Evolutionary conservation across 2,113 vertebrate species (phyloP).

Genomic region (Ancistrus triradiatus): DNA sequence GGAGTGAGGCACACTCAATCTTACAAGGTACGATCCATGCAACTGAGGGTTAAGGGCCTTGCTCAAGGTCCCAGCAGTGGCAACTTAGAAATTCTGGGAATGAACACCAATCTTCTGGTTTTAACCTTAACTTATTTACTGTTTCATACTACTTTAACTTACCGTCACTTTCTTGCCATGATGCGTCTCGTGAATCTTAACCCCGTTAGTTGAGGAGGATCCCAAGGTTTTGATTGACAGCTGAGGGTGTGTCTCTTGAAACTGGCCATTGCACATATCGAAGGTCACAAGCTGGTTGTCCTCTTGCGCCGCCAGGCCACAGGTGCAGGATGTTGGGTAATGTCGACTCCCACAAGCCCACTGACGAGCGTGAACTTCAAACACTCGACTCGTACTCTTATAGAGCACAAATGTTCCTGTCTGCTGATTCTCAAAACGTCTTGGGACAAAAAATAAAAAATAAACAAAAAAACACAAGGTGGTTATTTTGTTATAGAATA

Average conservation of each 20-base stretch:
- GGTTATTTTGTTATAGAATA: too few relatives aligned
- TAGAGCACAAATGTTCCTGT: conserved; percentile 73
- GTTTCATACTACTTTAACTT: conserved; percentile 16
- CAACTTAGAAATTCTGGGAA: too few relatives aligned
- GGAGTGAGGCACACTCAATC: too few relatives aligned
- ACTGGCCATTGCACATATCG: conserved; percentile 71
- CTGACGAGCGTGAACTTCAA: conserved; percentile 73
- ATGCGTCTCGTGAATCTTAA: conserved; percentile 70
- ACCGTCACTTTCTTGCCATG: conserved; percentile 79
- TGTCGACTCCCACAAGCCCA: conserved; percentile 69
- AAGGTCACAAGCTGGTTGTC: conserved; percentile 62
- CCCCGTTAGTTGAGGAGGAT: conserved; percentile 19
- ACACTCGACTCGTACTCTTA: conserved; percentile 52
- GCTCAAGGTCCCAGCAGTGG: too few relatives aligned
- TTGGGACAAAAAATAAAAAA: conserved; percentile 28
- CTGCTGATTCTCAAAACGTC: conserved; percentile 69
- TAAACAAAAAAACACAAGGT: too few relatives aligned
- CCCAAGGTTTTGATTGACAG: conserved; percentile 56
- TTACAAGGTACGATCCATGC: too few relatives aligned
- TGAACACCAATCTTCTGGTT: too few relatives aligned
- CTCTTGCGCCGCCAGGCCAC: conserved; percentile 60
- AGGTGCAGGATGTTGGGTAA: conserved; percentile 65
- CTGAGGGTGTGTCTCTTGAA: conserved; percentile 58
- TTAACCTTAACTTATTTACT: too few relatives aligned
- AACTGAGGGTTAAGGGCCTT: too few relatives aligned